A percentile compares a stretch with the other conserved stretches of the same genome.
These are phyloP conservation scores for Aptenodytes patagonicus DNA, from an alignment of 2,113 vertebrate genomes.

Conservation along the genomic window DNA sequence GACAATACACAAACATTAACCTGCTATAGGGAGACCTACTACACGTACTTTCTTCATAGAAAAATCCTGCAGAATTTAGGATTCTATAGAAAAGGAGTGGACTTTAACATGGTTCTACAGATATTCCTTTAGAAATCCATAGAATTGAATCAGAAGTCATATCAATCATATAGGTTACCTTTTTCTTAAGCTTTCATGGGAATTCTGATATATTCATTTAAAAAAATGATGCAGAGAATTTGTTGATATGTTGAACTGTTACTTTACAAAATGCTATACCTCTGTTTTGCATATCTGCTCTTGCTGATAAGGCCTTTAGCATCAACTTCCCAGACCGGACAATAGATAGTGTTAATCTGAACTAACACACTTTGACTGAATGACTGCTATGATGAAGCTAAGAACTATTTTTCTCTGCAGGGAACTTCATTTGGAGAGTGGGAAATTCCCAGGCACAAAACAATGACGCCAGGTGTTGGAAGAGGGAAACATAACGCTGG, in stretches of 20 bases:
- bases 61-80: not conserved
- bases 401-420: conserved; percentile 6
- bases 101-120: not conserved
- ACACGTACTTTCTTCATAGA: not conserved
- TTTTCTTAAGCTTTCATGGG: not conserved
- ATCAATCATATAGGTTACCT: not conserved
- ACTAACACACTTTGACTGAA: not conserved
- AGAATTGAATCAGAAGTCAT: not conserved
- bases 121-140: not conserved
- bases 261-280: not conserved
- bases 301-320: not conserved
- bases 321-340: not conserved
- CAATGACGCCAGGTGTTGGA: not conserved
- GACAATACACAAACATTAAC: conserved; percentile 41
- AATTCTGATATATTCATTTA: not conserved
- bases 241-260: not conserved
- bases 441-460: not conserved
- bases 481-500: rapidly evolving
- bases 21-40: conserved; percentile 15
- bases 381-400: not conserved
- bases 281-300: not conserved
- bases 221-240: not conserved
- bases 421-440: conserved; percentile 1
- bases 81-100: not conserved
- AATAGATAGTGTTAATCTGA: not conserved